Percentiles rank a stretch among this genome's conserved stretches.
These are phyloP conservation scores for Omphaloscelis lunosa DNA, from an alignment of 2,888 invertebrate species.

Conservation along the genomic window DNA sequence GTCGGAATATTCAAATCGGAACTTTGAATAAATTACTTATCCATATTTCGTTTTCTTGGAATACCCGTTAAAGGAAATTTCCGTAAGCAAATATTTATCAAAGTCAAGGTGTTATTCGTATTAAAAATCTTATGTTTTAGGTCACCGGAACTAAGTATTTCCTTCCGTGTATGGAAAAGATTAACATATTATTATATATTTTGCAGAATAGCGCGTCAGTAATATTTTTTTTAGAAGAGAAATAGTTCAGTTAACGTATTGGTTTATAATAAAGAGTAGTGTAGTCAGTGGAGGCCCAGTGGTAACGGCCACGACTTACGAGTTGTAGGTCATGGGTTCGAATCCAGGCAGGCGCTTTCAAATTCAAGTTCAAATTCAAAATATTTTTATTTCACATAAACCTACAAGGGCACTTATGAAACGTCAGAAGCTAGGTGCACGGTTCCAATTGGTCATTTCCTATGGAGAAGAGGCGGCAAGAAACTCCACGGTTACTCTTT, in stretches of 20 bases:
- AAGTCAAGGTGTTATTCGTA: slow-evolving; percentile 30
- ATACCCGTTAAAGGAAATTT: slow-evolving; percentile 40
- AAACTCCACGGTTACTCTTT: too few species aligned
- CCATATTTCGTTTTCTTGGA: slow-evolving; percentile 9
- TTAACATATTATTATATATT: background rate
- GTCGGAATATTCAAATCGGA: slow-evolving; percentile 38
- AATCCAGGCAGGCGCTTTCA: too few species aligned
- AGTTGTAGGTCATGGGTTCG: too few species aligned
- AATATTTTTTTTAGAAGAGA: background rate
- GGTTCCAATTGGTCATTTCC: too few species aligned
- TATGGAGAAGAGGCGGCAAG: too few species aligned
- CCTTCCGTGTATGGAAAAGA: slow-evolving; percentile 26
- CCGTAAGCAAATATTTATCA: slow-evolving; percentile 31
- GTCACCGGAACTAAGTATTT: slow-evolving; percentile 30
- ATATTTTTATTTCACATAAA: too few species aligned
- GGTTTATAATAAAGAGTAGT: background rate
- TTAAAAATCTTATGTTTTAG: background rate
- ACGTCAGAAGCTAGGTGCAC: too few species aligned
- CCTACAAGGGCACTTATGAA: too few species aligned
- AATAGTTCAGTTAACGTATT: background rate
- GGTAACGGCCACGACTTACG: too few species aligned
- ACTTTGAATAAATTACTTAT: slow-evolving; percentile 34
- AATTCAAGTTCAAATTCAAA: too few species aligned
- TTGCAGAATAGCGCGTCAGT: background rate
- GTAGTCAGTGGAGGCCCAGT: too few species aligned